A percentile compares a stretch with the other conserved stretches of the same genome.
These are phyloP conservation scores for Rhynchophorus ferrugineus DNA, from an alignment of 1,140 invertebrate genomes.

Conservation along the genomic window DNA sequence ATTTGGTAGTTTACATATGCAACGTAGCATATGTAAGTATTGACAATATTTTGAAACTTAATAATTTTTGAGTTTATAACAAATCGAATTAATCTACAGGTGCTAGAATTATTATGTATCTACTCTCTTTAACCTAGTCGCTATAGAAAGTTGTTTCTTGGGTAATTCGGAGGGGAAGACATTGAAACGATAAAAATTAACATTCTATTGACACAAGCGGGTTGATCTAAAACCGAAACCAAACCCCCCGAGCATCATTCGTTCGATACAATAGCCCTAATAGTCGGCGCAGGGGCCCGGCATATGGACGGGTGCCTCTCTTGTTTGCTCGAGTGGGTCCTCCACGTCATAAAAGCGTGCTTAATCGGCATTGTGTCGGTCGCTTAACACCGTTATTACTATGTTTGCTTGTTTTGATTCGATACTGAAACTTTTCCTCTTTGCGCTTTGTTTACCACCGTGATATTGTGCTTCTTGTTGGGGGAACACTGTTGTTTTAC, in stretches of 20 bases:
- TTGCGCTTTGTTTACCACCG: conserved; percentile 4
- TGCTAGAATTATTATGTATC: no score
- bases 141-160: no score
- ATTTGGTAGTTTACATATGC: no score
- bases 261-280: conserved; percentile 17
- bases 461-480: no score
- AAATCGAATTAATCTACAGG: no score
- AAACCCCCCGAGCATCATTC: conserved; percentile 16
- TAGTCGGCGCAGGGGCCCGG: conserved; percentile 13
- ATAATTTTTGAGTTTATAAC: no score
- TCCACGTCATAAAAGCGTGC: conserved; percentile 8
- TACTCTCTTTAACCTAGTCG: no score
- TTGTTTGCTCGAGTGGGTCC: conserved; percentile 6
- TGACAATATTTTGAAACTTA: no score
- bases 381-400: conserved; percentile 9
- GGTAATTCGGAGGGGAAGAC: no score
- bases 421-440: conserved; percentile 14
- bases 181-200: no score
- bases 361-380: conserved; percentile 13
- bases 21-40: no score
- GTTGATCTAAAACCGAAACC: conserved; percentile 1
- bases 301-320: conserved; percentile 10
- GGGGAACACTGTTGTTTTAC: no score
- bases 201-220: neutral
- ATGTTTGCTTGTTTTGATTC: conserved; percentile 16